Evolutionary conservation across 2,888 invertebrate species (phyloP), one percentile per base, ranked within the genome.

Genomic region (Anarsia innoxiella): DNA sequence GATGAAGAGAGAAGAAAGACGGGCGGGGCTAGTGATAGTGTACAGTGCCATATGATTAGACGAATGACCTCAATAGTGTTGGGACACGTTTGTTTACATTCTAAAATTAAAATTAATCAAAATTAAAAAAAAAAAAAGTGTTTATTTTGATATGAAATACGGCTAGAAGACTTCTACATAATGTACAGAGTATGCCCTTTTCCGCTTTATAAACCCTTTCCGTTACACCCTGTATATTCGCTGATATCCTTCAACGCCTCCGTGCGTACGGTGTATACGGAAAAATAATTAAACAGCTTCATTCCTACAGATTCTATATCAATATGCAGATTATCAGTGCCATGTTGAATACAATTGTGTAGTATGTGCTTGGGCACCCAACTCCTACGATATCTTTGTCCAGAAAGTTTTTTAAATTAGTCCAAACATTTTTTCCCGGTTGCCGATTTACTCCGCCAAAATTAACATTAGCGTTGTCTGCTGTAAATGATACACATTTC

Each of bases 401-500:
- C 8, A 56, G 13, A 12, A 36, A 2, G 15, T 41, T 37, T 47
- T 56, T 49, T 30, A 53, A 39, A 31, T 45, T 42, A 31, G 45
- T 35, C 35, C 36, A 48, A 23, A 56, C 47, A 48, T 59, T 59
- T 39, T 45, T 16, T 26, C 26, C 31, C 16, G 11, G 12, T 15
- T 31, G 40, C 11, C 51, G 39, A 12, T 45, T 23, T 10, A 52
- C 37, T 5, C 56, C 59, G 12, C 61, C 58, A 44, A 64, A 63
- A 44, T 62, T 64, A n/a, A 50, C 51, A 43, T 61, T 62, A 12
- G 51, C 50, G 41, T 66, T 63, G 34, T 59, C 58, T 16, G 45
- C 59, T 16, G 50, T 49, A 36, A 58, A 58, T 31, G 51, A 44
- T 9, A 56, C 41, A 37, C 44, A 46, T 56, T 59, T 58, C 19